These are phyloP conservation scores for Formicarius rufipectus DNA, from an alignment of 2,113 vertebrate genomes.

Conservation along the genomic window DNA sequence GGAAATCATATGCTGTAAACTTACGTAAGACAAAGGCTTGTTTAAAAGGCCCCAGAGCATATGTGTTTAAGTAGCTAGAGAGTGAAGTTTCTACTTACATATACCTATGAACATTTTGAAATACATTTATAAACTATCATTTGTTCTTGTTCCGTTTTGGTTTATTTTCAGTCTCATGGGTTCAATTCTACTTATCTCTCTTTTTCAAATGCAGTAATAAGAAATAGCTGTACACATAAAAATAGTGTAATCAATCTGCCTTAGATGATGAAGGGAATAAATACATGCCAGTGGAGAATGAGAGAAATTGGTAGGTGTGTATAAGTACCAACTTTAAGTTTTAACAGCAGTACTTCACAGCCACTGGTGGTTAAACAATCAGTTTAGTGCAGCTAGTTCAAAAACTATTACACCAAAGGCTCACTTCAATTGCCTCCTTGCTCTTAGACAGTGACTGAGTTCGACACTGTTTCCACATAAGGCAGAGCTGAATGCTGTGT, in stretches of 20 bases:
- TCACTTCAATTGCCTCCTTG: neutral
- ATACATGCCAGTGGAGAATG: neutral
- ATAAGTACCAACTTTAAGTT: neutral
- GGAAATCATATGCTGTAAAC: neutral
- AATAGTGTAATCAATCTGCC: neutral
- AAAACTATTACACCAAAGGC: neutral
- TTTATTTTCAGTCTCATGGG: neutral
- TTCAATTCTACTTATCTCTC: neutral
- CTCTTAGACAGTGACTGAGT: neutral
- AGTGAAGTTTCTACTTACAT: neutral
- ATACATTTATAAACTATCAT: neutral
- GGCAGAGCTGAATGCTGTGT: rapidly evolving
- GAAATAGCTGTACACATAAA: neutral
- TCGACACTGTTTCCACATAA: neutral
- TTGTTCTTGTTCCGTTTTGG: neutral
- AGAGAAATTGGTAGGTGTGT: neutral
- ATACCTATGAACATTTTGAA: neutral
- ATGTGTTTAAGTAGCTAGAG: neutral
- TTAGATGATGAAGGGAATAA: neutral
- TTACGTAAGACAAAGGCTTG: neutral
- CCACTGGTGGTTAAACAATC: neutral
- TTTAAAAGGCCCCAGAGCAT: neutral
- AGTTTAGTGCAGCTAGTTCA: neutral
- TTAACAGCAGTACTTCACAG: neutral
- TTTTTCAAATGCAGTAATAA: neutral